Evolutionary conservation across 2,797 vertebrate species (phyloP).

Genomic region (Etheostoma nigrum): DNA sequence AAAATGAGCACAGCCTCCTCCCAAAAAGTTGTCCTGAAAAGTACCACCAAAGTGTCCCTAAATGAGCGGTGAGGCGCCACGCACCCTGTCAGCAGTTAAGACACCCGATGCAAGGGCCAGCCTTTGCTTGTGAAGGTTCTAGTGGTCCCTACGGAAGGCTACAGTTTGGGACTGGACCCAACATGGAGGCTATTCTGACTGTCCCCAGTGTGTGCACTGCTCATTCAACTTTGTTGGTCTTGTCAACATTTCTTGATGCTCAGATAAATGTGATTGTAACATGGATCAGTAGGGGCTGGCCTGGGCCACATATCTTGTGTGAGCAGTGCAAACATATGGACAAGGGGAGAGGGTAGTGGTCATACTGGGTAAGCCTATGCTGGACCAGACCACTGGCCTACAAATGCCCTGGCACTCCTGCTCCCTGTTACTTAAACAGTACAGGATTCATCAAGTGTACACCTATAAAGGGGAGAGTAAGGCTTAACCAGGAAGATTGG

Average conservation of each 20-base stretch:
- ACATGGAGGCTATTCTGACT: conserved; percentile 71
- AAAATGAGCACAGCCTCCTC: conserved; percentile 94
- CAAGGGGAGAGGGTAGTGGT: conserved; percentile 66
- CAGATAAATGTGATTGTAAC: background rate
- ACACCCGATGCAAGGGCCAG: conserved; percentile 73
- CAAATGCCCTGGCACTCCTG: conserved; percentile 48
- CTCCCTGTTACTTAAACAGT: conserved; percentile 44
- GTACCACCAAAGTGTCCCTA: conserved; percentile 99
- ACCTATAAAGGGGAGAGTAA: conserved; percentile 40
- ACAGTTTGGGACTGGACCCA: conserved; percentile 71
- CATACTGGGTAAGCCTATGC: conserved; percentile 68
- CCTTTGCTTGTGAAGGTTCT: conserved; percentile 74
- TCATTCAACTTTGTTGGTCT: conserved; percentile 59
- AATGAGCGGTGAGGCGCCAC: conserved; percentile 98
- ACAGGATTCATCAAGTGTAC: conserved; percentile 57
- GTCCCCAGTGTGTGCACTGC: conserved; percentile 72
- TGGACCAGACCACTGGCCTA: conserved; percentile 52
- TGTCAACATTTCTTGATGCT: background rate
- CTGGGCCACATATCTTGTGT: conserved; percentile 51
- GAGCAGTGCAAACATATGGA: conserved; percentile 76
- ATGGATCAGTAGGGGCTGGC: background rate
- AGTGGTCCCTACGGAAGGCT: conserved; percentile 71
- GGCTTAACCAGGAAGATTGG: conserved; percentile 27
- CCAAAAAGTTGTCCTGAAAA: conserved; percentile 99
- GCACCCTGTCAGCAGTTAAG: conserved; percentile 85